phyloP scores from a whole-genome alignment of 2,797 vertebrate species.

The Moxostoma hubbsi region DNA sequence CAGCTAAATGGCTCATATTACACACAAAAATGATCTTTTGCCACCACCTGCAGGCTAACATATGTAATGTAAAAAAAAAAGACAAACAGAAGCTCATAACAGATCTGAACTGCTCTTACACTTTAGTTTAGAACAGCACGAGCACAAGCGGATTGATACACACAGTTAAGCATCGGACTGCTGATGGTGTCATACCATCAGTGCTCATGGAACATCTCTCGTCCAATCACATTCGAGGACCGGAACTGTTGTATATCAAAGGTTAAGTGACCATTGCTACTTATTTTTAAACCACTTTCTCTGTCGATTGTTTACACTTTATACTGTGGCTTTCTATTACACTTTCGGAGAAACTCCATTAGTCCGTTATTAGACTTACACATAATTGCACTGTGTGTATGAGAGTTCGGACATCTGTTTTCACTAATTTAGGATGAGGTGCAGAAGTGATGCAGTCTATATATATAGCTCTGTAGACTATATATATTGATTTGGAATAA shows the following conservation, averaged over 20 bases:
- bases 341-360: constrained; percentile 38
- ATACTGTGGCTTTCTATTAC: constrained; percentile 25
- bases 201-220: no score
- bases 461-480: constrained; percentile 1
- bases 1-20: no score
- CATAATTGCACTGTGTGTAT: constrained; percentile 30
- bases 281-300: constrained; percentile 9
- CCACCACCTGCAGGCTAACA: no score
- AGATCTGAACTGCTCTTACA: no score
- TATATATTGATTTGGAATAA: constrained; percentile 46
- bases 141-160: no score
- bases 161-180: no score
- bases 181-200: no score
- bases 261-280: constrained; percentile 23
- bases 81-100: no score
- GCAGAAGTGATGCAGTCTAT: constrained; percentile 4
- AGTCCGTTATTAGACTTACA: constrained; percentile 36
- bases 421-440: constrained; percentile 12
- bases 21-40: no score
- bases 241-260: background rate
- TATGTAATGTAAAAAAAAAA: no score
- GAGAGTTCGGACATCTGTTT: constrained; percentile 39
- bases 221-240: no score
- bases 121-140: no score
- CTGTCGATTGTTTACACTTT: background rate